A percentile compares a stretch with the other conserved stretches of the same genome.
These are phyloP conservation scores for Arion vulgaris DNA, from an alignment of 1,140 invertebrate species.

Conservation along the genomic window DNA sequence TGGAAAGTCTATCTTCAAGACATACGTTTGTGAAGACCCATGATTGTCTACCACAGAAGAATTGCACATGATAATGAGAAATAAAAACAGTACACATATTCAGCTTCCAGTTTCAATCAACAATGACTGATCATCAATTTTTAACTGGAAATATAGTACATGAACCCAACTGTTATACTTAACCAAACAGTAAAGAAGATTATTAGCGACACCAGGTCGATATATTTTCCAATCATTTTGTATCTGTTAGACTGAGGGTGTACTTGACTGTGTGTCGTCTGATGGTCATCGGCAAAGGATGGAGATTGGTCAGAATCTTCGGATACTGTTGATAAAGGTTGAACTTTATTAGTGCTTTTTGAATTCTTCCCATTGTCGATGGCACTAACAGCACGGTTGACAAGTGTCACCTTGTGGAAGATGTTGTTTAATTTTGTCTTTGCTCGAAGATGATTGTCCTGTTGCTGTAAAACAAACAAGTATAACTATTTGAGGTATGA, in stretches of 20 bases:
- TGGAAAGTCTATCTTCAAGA: too few relatives aligned
- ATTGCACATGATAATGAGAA: too few relatives aligned
- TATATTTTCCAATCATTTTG: background rate
- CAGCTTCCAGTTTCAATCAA: too few relatives aligned
- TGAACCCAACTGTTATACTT: slow-evolving; percentile 89
- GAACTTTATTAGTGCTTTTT: background rate
- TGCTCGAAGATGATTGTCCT: background rate
- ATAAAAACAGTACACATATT: too few relatives aligned
- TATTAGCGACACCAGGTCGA: background rate
- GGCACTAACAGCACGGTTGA: background rate
- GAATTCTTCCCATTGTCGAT: background rate
- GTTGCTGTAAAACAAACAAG: background rate
- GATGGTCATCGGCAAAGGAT: background rate
- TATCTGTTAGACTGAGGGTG: background rate
- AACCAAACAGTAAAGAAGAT: background rate
- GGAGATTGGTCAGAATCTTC: background rate
- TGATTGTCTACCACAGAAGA: too few relatives aligned
- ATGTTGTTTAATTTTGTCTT: background rate
- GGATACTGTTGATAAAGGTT: background rate
- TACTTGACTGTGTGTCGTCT: background rate
- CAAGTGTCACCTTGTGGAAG: background rate
- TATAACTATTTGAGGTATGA: too few relatives aligned
- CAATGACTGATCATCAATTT: too few relatives aligned
- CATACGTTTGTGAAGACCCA: too few relatives aligned
- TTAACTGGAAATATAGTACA: slow-evolving; percentile 85